Base-by-base conservation (phyloP, 2,113 vertebrate species). In the Eira barbara region DNA sequence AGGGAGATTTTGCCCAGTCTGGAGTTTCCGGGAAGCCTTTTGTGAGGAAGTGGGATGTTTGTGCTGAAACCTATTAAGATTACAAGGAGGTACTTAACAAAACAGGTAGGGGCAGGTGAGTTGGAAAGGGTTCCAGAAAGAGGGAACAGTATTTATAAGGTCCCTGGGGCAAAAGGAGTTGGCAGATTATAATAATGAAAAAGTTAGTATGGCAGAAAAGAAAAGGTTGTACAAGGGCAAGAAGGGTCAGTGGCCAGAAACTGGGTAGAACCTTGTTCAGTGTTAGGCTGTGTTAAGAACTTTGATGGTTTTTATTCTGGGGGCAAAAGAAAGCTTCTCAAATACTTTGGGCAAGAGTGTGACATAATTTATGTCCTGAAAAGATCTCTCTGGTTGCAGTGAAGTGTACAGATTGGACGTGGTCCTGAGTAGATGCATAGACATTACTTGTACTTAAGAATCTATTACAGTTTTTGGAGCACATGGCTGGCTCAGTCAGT, bases 321-420 rank as follows among this genome's bases (percentile, higher is more conserved):
- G 2, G 18, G 7, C 76, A 90, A 93, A 73, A 84, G 69, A 90
- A 96, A 95, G 29, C 31, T 76, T 61, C 25, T 74, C 47, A 89
- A 85, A 80, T 86, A 45, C 67, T 95, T 85, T 89, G 83, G 69
- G 42, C 79, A 63, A 92, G 61, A 93, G 87, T 49, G n/a, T 82
- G 49, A 59, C 23, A 61, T 27, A 89, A 47, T 73, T 92, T 91
- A 67, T 67, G 63, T 31, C 90, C 89, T 65, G 85, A 79, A 65
- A 81, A 79, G 34, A 57, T 65, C 36, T 95, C 57, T 69, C n/a
- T 79, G 20, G 21, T 73, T 94, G 76, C 45, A 96, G 57, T 7
- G 29, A 91, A 31, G 59, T 65, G 3, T 69, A n/a, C 14, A 57
- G 34, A 63, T 36, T 39, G 57, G 49, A 79, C 21, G 9, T 14